These are phyloP conservation scores for Julus scanicus DNA, from an alignment of 2,888 invertebrate genomes.

Conservation along the genomic window DNA sequence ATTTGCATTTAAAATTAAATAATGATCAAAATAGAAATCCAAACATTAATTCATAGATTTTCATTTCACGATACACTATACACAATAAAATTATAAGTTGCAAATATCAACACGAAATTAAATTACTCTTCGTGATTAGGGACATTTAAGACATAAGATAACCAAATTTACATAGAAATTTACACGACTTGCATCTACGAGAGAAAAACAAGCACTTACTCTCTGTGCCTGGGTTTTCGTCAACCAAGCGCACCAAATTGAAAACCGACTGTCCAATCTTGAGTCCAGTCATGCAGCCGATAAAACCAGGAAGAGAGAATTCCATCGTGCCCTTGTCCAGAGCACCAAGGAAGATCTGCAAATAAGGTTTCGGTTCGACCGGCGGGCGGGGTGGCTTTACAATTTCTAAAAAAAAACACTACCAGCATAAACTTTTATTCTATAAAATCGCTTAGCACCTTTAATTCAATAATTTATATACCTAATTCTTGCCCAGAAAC, in stretches of 20 bases:
- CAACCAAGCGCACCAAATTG: slow-evolving; percentile 59
- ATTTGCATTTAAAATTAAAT: no score
- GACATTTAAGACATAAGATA: no score
- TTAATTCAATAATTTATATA: slow-evolving; percentile 31
- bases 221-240: slow-evolving; percentile 57
- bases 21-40: no score
- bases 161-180: no score
- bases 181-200: no score
- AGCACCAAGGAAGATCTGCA: slow-evolving; percentile 85
- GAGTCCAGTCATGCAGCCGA: slow-evolving; percentile 87
- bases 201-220: no score
- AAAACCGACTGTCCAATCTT: slow-evolving; percentile 78
- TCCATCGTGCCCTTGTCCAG: slow-evolving; percentile 80
- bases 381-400: slow-evolving; percentile 88
- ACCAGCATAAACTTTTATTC: not conserved
- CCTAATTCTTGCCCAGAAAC: slow-evolving; percentile 63
- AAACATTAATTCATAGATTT: no score
- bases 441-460: not conserved
- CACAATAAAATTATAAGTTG: no score
- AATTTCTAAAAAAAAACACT: slow-evolving; percentile 74
- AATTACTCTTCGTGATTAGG: no score
- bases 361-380: slow-evolving; percentile 88
- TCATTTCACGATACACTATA: no score
- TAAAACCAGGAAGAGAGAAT: slow-evolving; percentile 77
- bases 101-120: no score